phyloP scores from a whole-genome alignment of 2,888 invertebrate species.

The Plusia festucae region DNA sequence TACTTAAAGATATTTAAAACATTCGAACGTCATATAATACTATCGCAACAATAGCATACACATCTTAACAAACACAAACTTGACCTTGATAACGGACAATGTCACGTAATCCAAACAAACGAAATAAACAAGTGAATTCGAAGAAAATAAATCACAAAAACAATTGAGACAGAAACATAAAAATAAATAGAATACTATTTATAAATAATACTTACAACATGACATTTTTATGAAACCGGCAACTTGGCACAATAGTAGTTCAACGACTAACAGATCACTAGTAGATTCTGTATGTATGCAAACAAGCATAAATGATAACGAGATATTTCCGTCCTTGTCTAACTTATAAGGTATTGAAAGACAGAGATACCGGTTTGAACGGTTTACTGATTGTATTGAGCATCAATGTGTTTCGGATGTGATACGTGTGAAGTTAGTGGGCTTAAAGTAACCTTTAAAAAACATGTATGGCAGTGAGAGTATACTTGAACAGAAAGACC shows the following conservation, averaged over 20 bases:
- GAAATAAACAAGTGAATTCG: background rate
- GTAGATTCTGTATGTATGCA: slow-evolving; percentile 18
- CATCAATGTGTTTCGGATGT: background rate
- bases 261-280: slow-evolving; percentile 28
- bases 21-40: background rate
- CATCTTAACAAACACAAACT: background rate
- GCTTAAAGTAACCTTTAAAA: background rate
- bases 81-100: slow-evolving; percentile 11
- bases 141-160: background rate
- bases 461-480: background rate
- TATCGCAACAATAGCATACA: background rate
- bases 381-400: background rate
- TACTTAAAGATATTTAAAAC: background rate
- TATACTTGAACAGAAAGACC: too few relatives aligned
- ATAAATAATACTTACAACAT: slow-evolving; percentile 72
- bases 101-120: background rate
- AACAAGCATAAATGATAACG: slow-evolving; percentile 41
- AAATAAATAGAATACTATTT: background rate
- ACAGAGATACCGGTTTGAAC: slow-evolving; percentile 37
- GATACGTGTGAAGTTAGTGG: background rate
- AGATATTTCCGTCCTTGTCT: slow-evolving; percentile 48
- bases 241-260: slow-evolving; percentile 32
- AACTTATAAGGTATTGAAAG: slow-evolving; percentile 19
- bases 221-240: slow-evolving; percentile 64
- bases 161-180: background rate